Evolutionary conservation across 1,140 invertebrate genomes (phyloP), one percentile per base, ranked within the genome.

Genomic region (Plutomurus gul): DNA sequence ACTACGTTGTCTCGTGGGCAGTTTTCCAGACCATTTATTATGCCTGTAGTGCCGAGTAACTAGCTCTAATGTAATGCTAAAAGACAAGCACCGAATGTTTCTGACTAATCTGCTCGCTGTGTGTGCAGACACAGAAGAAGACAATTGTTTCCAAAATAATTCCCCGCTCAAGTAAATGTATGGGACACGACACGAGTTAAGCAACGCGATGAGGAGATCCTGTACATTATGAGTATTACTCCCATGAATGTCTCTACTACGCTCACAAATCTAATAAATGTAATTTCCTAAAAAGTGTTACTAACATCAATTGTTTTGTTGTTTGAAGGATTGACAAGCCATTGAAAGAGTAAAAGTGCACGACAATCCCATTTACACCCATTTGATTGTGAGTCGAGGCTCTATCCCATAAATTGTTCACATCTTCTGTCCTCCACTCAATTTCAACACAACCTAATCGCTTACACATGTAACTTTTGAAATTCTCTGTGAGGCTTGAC

Each of bases 361-460:
- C 56, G 56, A 65, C 56, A 65, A 65, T 33, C 27, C 27, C 56
- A 65, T 65, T 65, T 65, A 65, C 56, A 65, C 56, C 56, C 56
- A 65, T 65, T 65, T 30, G 36, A 65, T 16, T 65, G 4, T 65
- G 2, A 65, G 56, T 65, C 20, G 18, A 13, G 56, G n/a, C 56
- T 65, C 36, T 33, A 22, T 60, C 51, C 25, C 56, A 65, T 65
- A 65, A 65, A 65, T 65, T 36, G 4, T 33, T 33, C 7, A 43
- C 2, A 43, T 3, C 11, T 13, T 43, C 11, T 43, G 39, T 43
- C 11, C 56, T 27, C 16, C 27, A 30, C 56, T n/a, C n/a, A n/a
- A n/a, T n/a, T n/a, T n/a, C n/a, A n/a, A 65, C 27, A n/a, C 27
- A 18, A 65, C 27, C 13, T n/a, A 65, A 65, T 65, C 27, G 27